Base-by-base conservation (phyloP, 2,797 vertebrate species). In the Leptoclinus maculatus region DNA sequence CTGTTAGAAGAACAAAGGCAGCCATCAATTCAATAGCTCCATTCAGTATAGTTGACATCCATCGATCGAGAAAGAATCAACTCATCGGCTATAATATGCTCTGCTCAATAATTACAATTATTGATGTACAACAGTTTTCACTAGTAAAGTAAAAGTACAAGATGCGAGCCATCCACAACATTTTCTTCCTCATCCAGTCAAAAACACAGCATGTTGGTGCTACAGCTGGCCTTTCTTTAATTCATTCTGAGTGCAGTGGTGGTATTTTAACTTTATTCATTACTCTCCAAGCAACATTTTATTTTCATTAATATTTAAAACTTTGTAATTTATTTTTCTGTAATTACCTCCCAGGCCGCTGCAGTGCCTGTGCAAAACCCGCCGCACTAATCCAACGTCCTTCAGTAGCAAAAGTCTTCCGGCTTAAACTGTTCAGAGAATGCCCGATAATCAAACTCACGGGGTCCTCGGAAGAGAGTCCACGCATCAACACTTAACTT, bases 231-330 rank as follows among this genome's bases (percentile, higher is more conserved):
- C 13, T 51, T 38, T 45, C 21, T 21, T 51, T 39, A 57, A 64
- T 77, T 66, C 36, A 51, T 58, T 66, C 12, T 56, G 57, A 53
- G 23, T 63, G 53, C 38, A 49, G 66, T 7, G 7, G 54, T 32
- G n/a, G 51, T 27, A 27, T 32, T 49, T 25, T 47, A 36, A 62
- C 47, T 54, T 14, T 54, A 16, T 41, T 84, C 45, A 82, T 70
- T 43, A 56, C 5, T 54, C 45, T 71, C 29, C 10, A 29, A 63
- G 39, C 58, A 78, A 65, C 25, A 69, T 62, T 62, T 86, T 58
- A 27, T 54, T 68, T 56, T 71, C 68, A 78, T 83, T 62, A 74
- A 76, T 69, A 78, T 78, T 74, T 82, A 32, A 82, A 64, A 56
- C 34, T 57, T 7, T 0, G 41, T 49, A 23, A 79, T 79, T 59